These are phyloP conservation scores for Ophraella communa DNA, from an alignment of 2,888 invertebrate genomes.

Conservation along the genomic window DNA sequence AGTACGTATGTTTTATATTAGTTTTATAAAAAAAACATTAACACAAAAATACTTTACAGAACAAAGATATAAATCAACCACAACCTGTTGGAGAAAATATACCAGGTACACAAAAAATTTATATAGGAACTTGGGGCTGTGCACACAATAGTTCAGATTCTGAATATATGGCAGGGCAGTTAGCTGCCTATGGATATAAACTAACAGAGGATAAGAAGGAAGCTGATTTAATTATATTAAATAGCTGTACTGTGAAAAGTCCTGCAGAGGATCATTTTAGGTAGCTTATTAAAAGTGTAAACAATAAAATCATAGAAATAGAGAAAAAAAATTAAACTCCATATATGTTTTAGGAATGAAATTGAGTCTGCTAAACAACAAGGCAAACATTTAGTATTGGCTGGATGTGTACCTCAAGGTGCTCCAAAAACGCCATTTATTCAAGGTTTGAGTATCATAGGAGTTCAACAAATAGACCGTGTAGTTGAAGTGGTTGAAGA, in stretches of 20 bases:
- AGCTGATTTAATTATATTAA: slow-evolving; percentile 94
- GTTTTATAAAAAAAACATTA: neutral
- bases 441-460: slow-evolving; percentile 89
- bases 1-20: slow-evolving; percentile 24
- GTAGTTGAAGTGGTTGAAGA: slow-evolving; percentile 98
- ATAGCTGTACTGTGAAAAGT: slow-evolving; percentile 98
- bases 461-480: slow-evolving; percentile 97
- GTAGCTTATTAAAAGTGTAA: slow-evolving; percentile 49
- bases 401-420: slow-evolving; percentile 97
- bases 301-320: neutral
- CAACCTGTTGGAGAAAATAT: slow-evolving; percentile 53
- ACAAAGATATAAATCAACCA: slow-evolving; percentile 28
- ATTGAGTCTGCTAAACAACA: slow-evolving; percentile 75
- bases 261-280: slow-evolving; percentile 95
- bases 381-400: slow-evolving; percentile 89
- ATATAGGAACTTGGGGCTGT: slow-evolving; percentile 96
- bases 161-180: slow-evolving; percentile 97
- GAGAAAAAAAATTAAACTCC: neutral
- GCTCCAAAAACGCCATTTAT: slow-evolving; percentile 75
- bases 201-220: slow-evolving; percentile 79
- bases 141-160: slow-evolving; percentile 97
- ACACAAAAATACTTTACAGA: slow-evolving; percentile 14
- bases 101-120: slow-evolving; percentile 80
- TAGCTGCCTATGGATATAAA: slow-evolving; percentile 86
- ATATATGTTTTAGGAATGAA: slow-evolving; percentile 71